Evolutionary conservation across 2,113 vertebrate genomes (phyloP), one percentile per base, ranked within the genome.

Genomic region (Meleagris gallopavo): DNA sequence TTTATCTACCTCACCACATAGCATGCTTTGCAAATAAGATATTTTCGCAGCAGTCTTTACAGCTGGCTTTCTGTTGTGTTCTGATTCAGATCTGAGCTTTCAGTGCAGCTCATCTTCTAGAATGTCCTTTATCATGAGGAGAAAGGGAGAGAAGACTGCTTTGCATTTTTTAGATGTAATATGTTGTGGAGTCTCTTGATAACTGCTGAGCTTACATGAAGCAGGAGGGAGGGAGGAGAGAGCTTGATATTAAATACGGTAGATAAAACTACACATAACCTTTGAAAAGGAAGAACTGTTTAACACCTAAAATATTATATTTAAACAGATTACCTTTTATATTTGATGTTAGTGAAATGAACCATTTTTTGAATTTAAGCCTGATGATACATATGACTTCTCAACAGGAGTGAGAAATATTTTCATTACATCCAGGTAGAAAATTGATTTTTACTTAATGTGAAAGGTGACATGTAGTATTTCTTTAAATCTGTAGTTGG

Each of bases 11-110:
- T 97, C 60, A 24, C 72, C 71, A 86, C 81, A 91, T 65, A 91
- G 75, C 2, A 89, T 83, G 94, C 90, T 97, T 97, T 96, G 83
- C 94, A 97, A 97, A 96, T 96, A 93, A 97, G 95, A 94, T 94
- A 93, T 93, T 97, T 98, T 94, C 89, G 87, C 70, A 77, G 78
- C 87, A 83, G 64, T 78, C 86, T 94, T 89, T 97, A 96, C 96
- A 97, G 91, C 95, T 98, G 97, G 73, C 84, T 96, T 65, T 96
- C 80, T 86, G 62, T 97, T 94, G 88, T 90, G 73, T 86, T 91
- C 83, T 55, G 89, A 97, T 78, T 89, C 86, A 82, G 85, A 94
- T 96, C 94, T 61, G 83, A 91, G 92, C 92, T 91, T 93, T 95
- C 89, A 91, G 92, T 86, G 77, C 57, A 88, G 66, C 62, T 83